These are phyloP conservation scores for Aspidiotus destructor DNA, from an alignment of 2,888 invertebrate genomes.

Conservation along the genomic window DNA sequence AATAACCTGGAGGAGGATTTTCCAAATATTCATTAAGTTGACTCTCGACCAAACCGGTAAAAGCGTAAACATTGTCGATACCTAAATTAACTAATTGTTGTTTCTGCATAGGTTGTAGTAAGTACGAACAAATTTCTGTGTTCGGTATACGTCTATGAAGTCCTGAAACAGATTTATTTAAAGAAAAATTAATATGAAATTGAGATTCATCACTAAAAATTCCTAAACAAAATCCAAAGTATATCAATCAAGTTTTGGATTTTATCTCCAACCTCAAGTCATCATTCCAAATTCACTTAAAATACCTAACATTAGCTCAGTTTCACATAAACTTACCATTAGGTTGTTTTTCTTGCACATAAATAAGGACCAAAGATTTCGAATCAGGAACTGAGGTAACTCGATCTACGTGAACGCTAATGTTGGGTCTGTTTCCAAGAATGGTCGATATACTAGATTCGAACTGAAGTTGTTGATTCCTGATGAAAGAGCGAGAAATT, in stretches of 20 bases:
- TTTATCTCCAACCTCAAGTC: neutral
- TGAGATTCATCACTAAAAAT: too few relatives aligned
- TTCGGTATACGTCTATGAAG: slow-evolving; percentile 61
- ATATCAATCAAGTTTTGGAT: neutral
- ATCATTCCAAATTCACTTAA: too few relatives aligned
- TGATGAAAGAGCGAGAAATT: slow-evolving; percentile 39
- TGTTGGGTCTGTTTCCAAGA: slow-evolving; percentile 75
- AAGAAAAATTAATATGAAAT: too few relatives aligned
- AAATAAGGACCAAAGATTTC: slow-evolving; percentile 66
- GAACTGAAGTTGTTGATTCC: slow-evolving; percentile 60
- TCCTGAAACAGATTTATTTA: slow-evolving; percentile 43
- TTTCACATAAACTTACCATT: slow-evolving; percentile 41
- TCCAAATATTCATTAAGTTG: slow-evolving; percentile 80
- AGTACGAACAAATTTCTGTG: slow-evolving; percentile 57
- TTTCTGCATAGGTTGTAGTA: slow-evolving; percentile 61
- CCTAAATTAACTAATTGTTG: slow-evolving; percentile 60
- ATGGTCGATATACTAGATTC: slow-evolving; percentile 57
- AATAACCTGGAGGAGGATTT: slow-evolving; percentile 66
- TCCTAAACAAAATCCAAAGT: too few relatives aligned
- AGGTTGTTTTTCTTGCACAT: slow-evolving; percentile 59
- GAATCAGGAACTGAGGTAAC: slow-evolving; percentile 68
- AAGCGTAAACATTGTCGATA: slow-evolving; percentile 59
- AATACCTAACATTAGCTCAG: too few relatives aligned
- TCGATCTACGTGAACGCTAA: slow-evolving; percentile 66
- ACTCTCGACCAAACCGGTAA: slow-evolving; percentile 65